These are phyloP conservation scores for Oscheius myriophilus DNA, from an alignment of 2,888 invertebrate species.

Conservation along the genomic window DNA sequence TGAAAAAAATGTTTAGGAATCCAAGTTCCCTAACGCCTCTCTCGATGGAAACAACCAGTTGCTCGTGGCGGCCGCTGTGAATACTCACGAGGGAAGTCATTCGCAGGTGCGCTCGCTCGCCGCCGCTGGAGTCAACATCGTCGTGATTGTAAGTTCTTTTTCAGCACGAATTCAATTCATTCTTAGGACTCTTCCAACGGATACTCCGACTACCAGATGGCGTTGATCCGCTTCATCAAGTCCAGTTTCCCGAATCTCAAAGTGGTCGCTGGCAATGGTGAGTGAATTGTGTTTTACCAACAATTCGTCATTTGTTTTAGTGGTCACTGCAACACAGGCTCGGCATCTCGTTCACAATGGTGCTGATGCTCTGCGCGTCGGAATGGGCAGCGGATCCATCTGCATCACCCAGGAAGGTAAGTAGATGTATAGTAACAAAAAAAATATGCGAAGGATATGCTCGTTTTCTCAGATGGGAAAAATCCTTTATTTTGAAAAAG, in stretches of 20 bases:
- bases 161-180: neutral
- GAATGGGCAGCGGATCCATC: slow-evolving; percentile 99
- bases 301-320: slow-evolving; percentile 72
- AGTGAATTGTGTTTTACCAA: slow-evolving; percentile 58
- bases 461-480: too few species aligned
- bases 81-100: slow-evolving; percentile 85
- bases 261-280: slow-evolving; percentile 92
- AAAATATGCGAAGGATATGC: too few species aligned
- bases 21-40: slow-evolving; percentile 95
- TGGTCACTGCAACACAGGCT: slow-evolving; percentile 94
- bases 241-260: slow-evolving; percentile 85
- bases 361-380: slow-evolving; percentile 92
- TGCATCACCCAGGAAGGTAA: slow-evolving; percentile 89
- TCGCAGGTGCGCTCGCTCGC: slow-evolving; percentile 83
- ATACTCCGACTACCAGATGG: slow-evolving; percentile 92
- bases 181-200: slow-evolving; percentile 92
- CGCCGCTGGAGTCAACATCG: slow-evolving; percentile 91
- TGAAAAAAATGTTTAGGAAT: slow-evolving; percentile 69
- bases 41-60: slow-evolving; percentile 91
- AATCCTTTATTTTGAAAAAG: too few species aligned
- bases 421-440: neutral
- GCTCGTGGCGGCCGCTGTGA: slow-evolving; percentile 91
- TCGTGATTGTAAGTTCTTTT: slow-evolving; percentile 75
- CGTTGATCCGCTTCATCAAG: slow-evolving; percentile 92
- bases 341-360: slow-evolving; percentile 96